Evolutionary conservation across 2,797 vertebrate genomes (phyloP).

Genomic region (Novumbra hubbsi): DNA sequence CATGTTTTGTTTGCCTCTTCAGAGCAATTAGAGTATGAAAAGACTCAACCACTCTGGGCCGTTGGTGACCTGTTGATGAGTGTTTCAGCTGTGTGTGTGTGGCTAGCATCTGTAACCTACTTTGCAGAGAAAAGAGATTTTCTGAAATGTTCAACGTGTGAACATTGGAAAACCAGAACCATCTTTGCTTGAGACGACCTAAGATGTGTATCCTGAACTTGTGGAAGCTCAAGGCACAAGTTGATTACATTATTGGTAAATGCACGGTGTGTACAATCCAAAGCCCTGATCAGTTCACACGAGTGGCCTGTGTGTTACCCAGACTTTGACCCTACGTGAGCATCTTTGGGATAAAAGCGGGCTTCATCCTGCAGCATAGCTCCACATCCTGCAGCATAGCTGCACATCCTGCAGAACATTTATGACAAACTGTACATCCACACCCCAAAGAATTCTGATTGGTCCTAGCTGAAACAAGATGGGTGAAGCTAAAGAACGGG

Average conservation of each 20-base stretch:
- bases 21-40: background rate
- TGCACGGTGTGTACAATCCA: too few relatives aligned
- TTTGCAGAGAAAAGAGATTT: background rate
- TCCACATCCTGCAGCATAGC: too few relatives aligned
- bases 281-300: too few relatives aligned
- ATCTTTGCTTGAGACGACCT: background rate
- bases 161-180: background rate
- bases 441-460: too few relatives aligned
- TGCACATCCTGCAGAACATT: too few relatives aligned
- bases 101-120: conserved; percentile 17
- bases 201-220: background rate
- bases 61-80: conserved; percentile 25
- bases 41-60: background rate
- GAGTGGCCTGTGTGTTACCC: too few relatives aligned
- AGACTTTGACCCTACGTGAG: too few relatives aligned
- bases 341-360: too few relatives aligned
- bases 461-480: too few relatives aligned
- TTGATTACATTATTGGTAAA: background rate
- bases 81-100: conserved; percentile 16
- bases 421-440: too few relatives aligned
- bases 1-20: background rate
- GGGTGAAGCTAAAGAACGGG: too few relatives aligned
- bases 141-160: background rate
- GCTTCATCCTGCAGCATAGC: too few relatives aligned
- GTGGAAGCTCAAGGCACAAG: background rate